Conservation (phyloP, 2,113 vertebrate species). For the Mus musculus region DNA sequence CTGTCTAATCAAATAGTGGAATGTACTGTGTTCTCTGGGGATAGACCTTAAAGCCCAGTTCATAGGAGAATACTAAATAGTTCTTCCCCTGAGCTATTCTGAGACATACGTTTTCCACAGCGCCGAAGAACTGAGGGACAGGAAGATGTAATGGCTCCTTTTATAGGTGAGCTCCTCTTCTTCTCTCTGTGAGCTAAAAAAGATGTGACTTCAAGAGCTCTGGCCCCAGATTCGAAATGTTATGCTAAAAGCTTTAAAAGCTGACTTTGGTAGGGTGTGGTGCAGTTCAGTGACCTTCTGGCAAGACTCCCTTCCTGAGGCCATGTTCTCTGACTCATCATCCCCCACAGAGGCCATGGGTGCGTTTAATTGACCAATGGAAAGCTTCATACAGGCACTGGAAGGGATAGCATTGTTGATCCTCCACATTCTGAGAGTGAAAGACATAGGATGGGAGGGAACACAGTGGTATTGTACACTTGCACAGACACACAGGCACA, state of each 20-base stretch:
- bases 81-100: neutral
- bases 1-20: neutral
- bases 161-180: neutral
- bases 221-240: conserved; percentile 3
- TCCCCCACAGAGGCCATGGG: neutral
- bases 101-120: neutral
- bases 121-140: neutral
- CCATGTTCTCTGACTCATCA: neutral
- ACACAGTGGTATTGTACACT: neutral
- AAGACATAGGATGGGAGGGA: neutral
- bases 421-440: neutral
- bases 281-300: neutral
- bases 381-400: neutral
- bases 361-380: neutral
- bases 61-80: neutral
- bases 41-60: neutral
- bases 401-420: neutral
- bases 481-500: neutral
- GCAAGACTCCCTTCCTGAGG: neutral
- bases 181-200: neutral
- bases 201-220: neutral
- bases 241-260: conserved; percentile 42
- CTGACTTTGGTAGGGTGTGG: neutral
- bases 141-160: neutral
- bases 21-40: neutral